Percentiles rank a stretch among this genome's conserved stretches.
Evolutionary conservation across 2,113 vertebrate species (phyloP).

Genomic region (Anoplopoma fimbria): DNA sequence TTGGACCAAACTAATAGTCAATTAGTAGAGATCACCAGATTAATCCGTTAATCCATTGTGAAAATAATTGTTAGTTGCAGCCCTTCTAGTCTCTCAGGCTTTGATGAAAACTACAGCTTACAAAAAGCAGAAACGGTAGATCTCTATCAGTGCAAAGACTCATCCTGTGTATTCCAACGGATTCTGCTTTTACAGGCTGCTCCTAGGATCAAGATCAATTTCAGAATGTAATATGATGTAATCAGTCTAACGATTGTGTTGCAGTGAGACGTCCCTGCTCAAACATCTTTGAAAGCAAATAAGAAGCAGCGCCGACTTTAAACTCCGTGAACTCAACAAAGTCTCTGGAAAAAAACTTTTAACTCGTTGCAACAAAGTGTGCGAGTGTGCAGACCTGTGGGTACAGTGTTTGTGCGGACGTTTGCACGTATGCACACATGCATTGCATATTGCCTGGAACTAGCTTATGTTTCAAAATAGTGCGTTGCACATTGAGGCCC

Average conservation of each 20-base stretch:
- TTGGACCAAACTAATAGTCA: neutral
- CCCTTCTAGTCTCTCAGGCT: neutral
- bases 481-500: slow-evolving; percentile 59
- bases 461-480: slow-evolving; percentile 52
- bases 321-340: neutral
- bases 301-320: neutral
- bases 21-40: neutral
- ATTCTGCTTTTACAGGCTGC: neutral
- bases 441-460: slow-evolving; percentile 47
- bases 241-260: neutral
- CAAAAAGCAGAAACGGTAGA: neutral
- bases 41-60: neutral
- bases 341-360: slow-evolving; percentile 22
- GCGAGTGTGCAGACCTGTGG: neutral
- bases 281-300: slow-evolving; percentile 3
- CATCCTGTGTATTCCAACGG: neutral
- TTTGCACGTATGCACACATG: slow-evolving; percentile 3
- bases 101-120: neutral
- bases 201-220: neutral
- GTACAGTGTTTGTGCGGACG: neutral
- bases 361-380: neutral
- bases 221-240: neutral
- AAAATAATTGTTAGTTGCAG: neutral
- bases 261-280: neutral
- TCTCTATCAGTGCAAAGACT: no score